phyloP scores from a whole-genome alignment of 2,888 invertebrate species.

The Orchestes rusci region DNA sequence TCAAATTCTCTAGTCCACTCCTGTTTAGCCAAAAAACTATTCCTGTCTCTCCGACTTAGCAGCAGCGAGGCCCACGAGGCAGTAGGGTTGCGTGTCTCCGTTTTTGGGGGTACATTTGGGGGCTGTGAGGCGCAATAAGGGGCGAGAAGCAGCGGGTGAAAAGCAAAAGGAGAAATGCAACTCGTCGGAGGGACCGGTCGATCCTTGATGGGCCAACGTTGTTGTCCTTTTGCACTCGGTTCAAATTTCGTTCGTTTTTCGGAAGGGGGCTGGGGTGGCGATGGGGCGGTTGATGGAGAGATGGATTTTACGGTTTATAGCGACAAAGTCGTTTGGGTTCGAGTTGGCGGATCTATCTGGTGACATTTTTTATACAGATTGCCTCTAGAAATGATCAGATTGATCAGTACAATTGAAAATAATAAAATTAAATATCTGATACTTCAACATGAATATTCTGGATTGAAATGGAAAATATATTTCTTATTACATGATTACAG shows the following conservation, averaged over 20 bases:
- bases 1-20: no score
- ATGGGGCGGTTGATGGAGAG: neutral
- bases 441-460: no score
- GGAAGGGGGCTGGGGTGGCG: conserved; percentile 4
- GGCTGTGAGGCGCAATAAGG: neutral
- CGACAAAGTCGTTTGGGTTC: no score
- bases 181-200: conserved; percentile 22
- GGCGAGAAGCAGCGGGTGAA: conserved; percentile 12
- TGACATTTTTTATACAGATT: no score
- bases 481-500: no score
- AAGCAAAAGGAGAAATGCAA: conserved; percentile 23
- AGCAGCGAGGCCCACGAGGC: conserved; percentile 4
- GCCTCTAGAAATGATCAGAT: no score
- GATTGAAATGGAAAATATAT: no score
- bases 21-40: conserved; percentile 20
- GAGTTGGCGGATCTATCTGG: no score
- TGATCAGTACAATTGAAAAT: no score
- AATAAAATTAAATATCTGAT: no score
- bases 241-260: conserved; percentile 20
- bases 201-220: conserved; percentile 24
- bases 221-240: conserved; percentile 25
- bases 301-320: neutral
- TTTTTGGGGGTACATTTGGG: conserved; percentile 13
- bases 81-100: conserved; percentile 24
- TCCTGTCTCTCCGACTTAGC: conserved; percentile 18